Percentiles rank a stretch among this genome's conserved stretches.
These are phyloP conservation scores for Watsonalla binaria DNA, from an alignment of 2,888 invertebrate species.

Conservation along the genomic window DNA sequence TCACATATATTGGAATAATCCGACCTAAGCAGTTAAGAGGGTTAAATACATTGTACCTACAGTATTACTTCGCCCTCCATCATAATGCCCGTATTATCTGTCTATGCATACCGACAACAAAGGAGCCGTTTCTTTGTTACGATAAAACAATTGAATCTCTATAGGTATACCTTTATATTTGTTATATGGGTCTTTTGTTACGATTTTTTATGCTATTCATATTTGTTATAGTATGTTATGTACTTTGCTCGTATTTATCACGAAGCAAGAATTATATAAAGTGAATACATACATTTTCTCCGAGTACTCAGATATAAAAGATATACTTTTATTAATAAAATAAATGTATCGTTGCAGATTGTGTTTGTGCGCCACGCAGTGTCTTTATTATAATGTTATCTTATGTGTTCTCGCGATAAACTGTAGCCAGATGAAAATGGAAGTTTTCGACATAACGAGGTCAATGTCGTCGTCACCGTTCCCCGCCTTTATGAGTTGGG, in stretches of 20 bases:
- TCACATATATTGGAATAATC: conserved; percentile 17
- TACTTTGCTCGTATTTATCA: no score
- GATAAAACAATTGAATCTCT: background rate
- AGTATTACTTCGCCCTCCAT: background rate
- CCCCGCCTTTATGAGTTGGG: conserved; percentile 28
- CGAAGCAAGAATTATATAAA: no score
- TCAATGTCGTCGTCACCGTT: conserved; percentile 54
- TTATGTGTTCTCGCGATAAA: conserved; percentile 14
- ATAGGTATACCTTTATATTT: no score
- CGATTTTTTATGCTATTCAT: no score
- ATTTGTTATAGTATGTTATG: no score
- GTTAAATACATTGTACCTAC: background rate
- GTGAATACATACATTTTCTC: no score
- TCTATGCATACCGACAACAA: background rate
- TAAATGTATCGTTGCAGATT: background rate
- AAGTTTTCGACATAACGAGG: conserved; percentile 38
- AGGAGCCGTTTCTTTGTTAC: background rate
- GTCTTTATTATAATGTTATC: conserved; percentile 2
- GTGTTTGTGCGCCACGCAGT: background rate
- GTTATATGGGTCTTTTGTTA: no score
- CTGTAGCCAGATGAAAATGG: conserved; percentile 27
- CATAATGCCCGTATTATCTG: background rate
- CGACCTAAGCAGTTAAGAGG: conserved; percentile 7
- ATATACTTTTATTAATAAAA: no score
- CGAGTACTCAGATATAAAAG: background rate